Evolutionary conservation across 2,113 vertebrate genomes (phyloP).

Genomic region (Bubo bubo): DNA sequence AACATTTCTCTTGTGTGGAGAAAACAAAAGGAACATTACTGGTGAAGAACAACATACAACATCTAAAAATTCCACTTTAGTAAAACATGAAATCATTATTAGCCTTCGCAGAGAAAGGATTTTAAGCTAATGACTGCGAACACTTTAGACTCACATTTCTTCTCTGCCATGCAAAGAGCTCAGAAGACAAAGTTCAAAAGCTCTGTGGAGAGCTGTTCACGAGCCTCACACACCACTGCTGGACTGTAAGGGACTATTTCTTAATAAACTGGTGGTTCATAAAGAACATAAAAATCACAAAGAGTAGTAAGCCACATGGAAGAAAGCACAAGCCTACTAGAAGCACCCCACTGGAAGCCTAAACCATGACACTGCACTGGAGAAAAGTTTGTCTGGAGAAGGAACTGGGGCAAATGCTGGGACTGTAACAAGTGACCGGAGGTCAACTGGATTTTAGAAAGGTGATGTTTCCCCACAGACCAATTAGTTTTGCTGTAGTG

Average conservation of each 20-base stretch:
- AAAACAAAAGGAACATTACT: neutral
- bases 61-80: neutral
- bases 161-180: neutral
- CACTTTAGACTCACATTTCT: neutral
- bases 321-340: neutral
- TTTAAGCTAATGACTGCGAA: conserved; percentile 4
- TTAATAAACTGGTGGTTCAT: neutral
- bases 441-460: neutral
- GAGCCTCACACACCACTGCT: neutral
- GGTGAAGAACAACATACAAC: neutral
- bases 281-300: neutral
- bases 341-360: neutral
- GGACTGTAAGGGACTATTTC: neutral
- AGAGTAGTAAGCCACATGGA: neutral
- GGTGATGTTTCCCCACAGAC: neutral
- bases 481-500: neutral
- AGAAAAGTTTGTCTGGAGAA: neutral
- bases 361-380: neutral
- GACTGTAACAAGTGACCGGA: neutral
- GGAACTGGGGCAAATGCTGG: neutral
- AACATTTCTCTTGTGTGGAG: neutral
- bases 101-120: neutral
- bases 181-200: conserved; percentile 10
- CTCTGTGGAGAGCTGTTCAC: neutral
- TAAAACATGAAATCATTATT: neutral